Percentiles rank a stretch among this genome's conserved stretches.
Evolutionary conservation across 92 coral and sea anemone genomes (phyloP).

Genomic region (Phenganax subtilis): DNA sequence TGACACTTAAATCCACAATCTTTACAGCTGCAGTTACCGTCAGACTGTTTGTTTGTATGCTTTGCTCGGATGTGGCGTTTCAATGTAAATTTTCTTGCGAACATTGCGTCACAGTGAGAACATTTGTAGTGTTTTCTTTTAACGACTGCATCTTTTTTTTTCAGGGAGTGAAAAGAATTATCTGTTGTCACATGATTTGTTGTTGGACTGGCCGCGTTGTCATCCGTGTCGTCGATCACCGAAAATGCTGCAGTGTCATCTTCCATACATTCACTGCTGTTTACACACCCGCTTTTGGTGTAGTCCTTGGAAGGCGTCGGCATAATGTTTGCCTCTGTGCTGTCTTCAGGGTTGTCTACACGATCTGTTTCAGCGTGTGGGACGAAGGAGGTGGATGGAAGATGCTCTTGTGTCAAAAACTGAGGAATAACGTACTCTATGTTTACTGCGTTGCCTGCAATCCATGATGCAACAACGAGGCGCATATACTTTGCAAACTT

Average conservation of each 20-base stretch:
- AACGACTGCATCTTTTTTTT: neutral
- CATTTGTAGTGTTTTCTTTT: neutral
- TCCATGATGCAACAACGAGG: constrained; percentile 47
- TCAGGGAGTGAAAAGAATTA: neutral
- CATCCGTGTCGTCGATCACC: neutral
- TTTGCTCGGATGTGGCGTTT: constrained; percentile 11
- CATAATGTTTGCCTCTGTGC: neutral
- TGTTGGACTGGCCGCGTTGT: neutral
- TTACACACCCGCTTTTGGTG: no score
- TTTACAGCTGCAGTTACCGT: constrained; percentile 12
- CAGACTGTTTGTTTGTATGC: neutral
- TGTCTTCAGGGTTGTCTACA: neutral
- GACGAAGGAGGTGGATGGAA: neutral
- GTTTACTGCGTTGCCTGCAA: constrained; percentile 32
- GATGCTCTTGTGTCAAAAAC: neutral
- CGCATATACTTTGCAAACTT: constrained; percentile 39
- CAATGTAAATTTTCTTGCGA: neutral
- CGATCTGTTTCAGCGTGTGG: neutral
- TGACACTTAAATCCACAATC: constrained; percentile 32
- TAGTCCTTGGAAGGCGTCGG: no score
- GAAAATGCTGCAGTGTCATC: no score
- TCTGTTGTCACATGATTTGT: constrained; percentile 1
- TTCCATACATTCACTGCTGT: no score
- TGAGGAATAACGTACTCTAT: constrained; percentile 37
- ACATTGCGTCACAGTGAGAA: neutral